Evolutionary conservation across 2,888 invertebrate species (phyloP).

Genomic region (Siphlonurus alternatus): DNA sequence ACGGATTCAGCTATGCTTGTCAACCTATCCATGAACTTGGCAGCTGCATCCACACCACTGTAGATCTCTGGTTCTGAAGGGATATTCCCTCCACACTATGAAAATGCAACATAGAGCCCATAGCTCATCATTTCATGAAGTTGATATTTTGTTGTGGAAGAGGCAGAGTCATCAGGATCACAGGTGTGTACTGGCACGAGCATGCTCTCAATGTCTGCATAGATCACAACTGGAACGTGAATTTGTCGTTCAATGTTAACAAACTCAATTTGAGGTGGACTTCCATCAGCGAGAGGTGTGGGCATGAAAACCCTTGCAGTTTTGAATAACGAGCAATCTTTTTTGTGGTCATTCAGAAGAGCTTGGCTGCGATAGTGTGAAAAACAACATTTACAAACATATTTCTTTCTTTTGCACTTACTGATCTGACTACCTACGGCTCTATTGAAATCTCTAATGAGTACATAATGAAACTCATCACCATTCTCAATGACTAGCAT

Average conservation of each 20-base stretch:
- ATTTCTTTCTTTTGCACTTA: background rate
- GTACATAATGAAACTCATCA: no score
- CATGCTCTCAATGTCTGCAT: background rate
- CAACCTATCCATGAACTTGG: background rate
- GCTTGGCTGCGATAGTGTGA: background rate
- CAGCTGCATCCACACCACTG: background rate
- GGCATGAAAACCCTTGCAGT: background rate
- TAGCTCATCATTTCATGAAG: background rate
- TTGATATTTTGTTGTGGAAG: background rate
- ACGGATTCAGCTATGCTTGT: background rate
- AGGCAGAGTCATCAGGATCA: background rate
- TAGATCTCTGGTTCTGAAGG: background rate
- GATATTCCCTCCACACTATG: background rate
- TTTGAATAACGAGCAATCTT: background rate
- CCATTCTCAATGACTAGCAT: no score
- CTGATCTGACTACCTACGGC: no score
- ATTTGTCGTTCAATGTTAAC: background rate
- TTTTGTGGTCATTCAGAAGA: background rate
- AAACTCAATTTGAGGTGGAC: background rate
- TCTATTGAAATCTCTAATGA: no score
- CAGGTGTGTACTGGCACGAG: background rate
- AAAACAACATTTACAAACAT: background rate
- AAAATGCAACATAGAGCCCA: background rate
- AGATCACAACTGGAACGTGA: background rate
- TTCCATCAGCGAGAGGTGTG: no score